phyloP scores from a whole-genome alignment of 2,888 invertebrate species.

The Sarcophaga rosellei region DNA sequence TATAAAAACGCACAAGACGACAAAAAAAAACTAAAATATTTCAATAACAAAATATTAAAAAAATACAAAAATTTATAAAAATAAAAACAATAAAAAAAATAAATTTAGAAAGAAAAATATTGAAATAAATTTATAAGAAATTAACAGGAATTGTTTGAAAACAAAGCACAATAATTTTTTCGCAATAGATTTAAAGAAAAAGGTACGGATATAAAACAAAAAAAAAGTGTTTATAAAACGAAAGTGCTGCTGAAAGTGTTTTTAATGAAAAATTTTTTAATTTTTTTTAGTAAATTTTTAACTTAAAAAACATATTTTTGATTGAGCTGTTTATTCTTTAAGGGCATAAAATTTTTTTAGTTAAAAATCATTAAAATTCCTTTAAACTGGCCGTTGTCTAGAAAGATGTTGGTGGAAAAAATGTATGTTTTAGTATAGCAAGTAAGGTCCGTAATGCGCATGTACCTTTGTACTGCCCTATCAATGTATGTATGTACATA shows the following conservation, averaged over 20 bases:
- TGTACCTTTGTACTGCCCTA: slow-evolving; percentile 6
- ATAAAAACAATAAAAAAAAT: slow-evolving; percentile 1
- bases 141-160: slow-evolving; percentile 58
- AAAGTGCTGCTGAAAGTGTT: not conserved
- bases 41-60: not conserved
- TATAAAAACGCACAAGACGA: slow-evolving; percentile 47
- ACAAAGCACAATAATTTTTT: slow-evolving; percentile 52
- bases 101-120: slow-evolving; percentile 4
- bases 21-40: slow-evolving; percentile 6
- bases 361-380: slow-evolving; percentile 59
- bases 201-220: slow-evolving; percentile 27
- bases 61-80: slow-evolving; percentile 11
- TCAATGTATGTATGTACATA: not conserved
- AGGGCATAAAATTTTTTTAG: not conserved
- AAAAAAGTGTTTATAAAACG: not conserved
- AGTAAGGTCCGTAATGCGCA: slow-evolving; percentile 50
- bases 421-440: slow-evolving; percentile 47
- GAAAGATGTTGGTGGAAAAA: slow-evolving; percentile 29
- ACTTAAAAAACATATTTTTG: not conserved
- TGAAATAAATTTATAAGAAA: not conserved
- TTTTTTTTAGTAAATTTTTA: not conserved
- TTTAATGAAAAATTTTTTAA: not conserved
- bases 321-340: not conserved
- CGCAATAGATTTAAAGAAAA: slow-evolving; percentile 17
- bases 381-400: slow-evolving; percentile 26